Evolutionary conservation across 2,113 vertebrate species (phyloP).

Genomic region (Poeciliopsis prolifica): DNA sequence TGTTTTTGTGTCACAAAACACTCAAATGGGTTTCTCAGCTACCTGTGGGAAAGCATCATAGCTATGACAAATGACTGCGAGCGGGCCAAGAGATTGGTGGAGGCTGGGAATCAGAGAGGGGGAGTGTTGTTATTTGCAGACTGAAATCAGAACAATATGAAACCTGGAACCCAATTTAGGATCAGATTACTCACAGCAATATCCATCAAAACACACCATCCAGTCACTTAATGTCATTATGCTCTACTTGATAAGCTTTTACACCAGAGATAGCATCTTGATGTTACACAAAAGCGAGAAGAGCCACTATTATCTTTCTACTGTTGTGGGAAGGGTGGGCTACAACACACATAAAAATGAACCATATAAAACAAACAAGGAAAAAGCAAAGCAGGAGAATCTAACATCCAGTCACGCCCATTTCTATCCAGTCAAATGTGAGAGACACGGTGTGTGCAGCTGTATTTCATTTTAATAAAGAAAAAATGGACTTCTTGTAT

Average conservation of each 20-base stretch:
- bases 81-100: conserved; percentile 31
- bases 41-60: conserved; percentile 68
- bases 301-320: conserved; percentile 54
- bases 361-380: not conserved
- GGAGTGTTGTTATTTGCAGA: conserved; percentile 62
- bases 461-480: not conserved
- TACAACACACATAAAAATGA: conserved; percentile 41
- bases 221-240: conserved; percentile 75
- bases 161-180: conserved; percentile 71
- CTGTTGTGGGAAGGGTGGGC: conserved; percentile 22
- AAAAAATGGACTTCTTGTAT: conserved; percentile 22
- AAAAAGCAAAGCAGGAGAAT: conserved; percentile 41
- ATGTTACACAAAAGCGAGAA: conserved; percentile 61
- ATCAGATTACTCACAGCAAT: conserved; percentile 72
- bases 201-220: conserved; percentile 77
- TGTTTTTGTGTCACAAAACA: conserved; percentile 67
- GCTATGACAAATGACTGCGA: conserved; percentile 70
- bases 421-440: conserved; percentile 21
- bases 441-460: not conserved
- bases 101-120: conserved; percentile 21
- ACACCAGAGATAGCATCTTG: conserved; percentile 70
- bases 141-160: conserved; percentile 70
- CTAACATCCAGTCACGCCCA: conserved; percentile 4
- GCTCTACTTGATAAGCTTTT: conserved; percentile 71
- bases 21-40: conserved; percentile 68